Percentiles rank a stretch among this genome's conserved stretches.
Conservation (phyloP, 2,888 invertebrate genomes). For the Linyphia triangularis region DNA sequence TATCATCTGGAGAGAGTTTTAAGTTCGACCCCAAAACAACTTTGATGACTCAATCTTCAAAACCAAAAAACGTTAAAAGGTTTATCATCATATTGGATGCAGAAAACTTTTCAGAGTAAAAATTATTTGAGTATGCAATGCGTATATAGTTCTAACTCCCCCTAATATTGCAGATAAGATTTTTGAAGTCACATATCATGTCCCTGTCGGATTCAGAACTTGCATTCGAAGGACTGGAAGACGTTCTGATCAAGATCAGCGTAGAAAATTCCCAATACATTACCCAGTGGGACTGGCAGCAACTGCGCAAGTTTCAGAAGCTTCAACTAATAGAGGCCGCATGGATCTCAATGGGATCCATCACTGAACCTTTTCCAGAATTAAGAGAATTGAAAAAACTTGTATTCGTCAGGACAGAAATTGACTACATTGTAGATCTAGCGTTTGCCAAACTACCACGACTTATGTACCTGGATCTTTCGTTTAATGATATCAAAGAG, state of each 20-base stretch:
- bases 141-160: too few species aligned
- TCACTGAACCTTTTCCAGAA: background rate
- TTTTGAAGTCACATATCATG: conserved; percentile 42
- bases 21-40: too few species aligned
- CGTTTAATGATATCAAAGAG: conserved; percentile 9
- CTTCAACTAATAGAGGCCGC: conserved; percentile 43
- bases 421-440: background rate
- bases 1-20: too few species aligned
- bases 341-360: conserved; percentile 1
- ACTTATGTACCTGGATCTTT: conserved; percentile 20
- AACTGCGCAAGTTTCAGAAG: background rate
- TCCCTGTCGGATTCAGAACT: conserved; percentile 42
- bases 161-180: conserved; percentile 37
- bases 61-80: too few species aligned
- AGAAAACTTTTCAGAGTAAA: background rate
- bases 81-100: background rate
- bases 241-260: conserved; percentile 15
- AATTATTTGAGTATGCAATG: too few species aligned
- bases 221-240: conserved; percentile 57
- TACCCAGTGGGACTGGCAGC: conserved; percentile 46
- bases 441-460: conserved; percentile 19
- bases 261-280: conserved; percentile 22
- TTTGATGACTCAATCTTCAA: too few species aligned
- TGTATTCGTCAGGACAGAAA: conserved; percentile 33
- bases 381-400: background rate